Percentiles rank a stretch among this genome's conserved stretches.
These are phyloP conservation scores for Formica selysi DNA, from an alignment of 1,140 invertebrate genomes.

Conservation along the genomic window DNA sequence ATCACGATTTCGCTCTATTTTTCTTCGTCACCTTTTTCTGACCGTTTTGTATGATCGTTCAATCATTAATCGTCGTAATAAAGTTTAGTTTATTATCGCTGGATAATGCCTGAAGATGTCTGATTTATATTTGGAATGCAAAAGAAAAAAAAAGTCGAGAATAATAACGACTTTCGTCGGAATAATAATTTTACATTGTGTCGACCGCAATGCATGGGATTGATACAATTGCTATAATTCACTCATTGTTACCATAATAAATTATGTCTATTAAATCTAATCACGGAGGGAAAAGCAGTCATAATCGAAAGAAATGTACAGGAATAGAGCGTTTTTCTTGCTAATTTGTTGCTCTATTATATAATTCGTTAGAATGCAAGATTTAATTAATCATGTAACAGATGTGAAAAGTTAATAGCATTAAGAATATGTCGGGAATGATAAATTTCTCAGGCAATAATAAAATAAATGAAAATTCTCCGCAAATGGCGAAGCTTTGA, in stretches of 20 bases:
- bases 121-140: background rate
- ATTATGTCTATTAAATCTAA: background rate
- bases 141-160: slow-evolving; percentile 59
- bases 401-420: background rate
- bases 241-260: slow-evolving; percentile 20
- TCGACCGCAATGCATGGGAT: slow-evolving; percentile 23
- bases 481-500: slow-evolving; percentile 15
- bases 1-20: background rate
- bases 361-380: slow-evolving; percentile 10
- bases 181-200: slow-evolving; percentile 1
- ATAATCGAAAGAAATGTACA: background rate
- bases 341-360: slow-evolving; percentile 9
- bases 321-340: background rate
- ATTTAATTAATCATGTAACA: slow-evolving; percentile 5
- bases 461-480: slow-evolving; percentile 34
- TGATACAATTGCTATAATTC: slow-evolving; percentile 38
- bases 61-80: background rate
- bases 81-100: background rate
- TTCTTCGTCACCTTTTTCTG: background rate
- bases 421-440: slow-evolving; percentile 32
- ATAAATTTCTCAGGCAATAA: slow-evolving; percentile 42
- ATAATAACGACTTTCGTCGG: slow-evolving; percentile 51
- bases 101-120: background rate
- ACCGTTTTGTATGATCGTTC: background rate
- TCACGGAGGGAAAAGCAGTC: background rate